Evolutionary conservation across 2,797 vertebrate species (phyloP).

Genomic region (Halcyon leucocephala): DNA sequence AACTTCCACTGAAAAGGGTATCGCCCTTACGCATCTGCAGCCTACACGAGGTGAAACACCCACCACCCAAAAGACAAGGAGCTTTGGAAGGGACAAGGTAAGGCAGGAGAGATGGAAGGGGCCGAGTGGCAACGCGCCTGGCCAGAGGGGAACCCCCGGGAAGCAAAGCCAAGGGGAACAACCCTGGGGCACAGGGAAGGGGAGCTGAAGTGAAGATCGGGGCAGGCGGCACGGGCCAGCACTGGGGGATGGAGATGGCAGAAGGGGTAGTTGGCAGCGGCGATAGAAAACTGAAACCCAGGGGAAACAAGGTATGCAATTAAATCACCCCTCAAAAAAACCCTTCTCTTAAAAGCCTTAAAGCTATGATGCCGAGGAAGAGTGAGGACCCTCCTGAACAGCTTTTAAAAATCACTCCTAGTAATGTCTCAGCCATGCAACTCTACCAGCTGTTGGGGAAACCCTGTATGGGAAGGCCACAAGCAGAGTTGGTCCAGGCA

Average conservation of each 20-base stretch:
- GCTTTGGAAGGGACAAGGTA: neutral
- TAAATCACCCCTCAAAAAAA: neutral
- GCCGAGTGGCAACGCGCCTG: neutral
- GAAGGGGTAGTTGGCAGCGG: neutral
- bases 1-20: neutral
- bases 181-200: rapidly evolving
- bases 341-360: neutral
- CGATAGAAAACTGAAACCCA: neutral
- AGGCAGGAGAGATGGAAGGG: neutral
- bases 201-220: neutral
- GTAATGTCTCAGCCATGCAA: neutral
- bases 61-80: neutral
- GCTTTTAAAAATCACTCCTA: neutral
- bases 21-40: neutral
- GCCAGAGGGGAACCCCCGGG: neutral
- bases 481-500: neutral
- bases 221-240: rapidly evolving
- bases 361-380: neutral
- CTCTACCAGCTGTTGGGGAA: neutral
- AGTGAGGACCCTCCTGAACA: neutral
- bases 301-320: neutral
- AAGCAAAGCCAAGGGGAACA: neutral
- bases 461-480: neutral
- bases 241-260: neutral
- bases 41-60: neutral